Conservation (phyloP, 2,113 vertebrate genomes). For the Saguinus imperator region DNA sequence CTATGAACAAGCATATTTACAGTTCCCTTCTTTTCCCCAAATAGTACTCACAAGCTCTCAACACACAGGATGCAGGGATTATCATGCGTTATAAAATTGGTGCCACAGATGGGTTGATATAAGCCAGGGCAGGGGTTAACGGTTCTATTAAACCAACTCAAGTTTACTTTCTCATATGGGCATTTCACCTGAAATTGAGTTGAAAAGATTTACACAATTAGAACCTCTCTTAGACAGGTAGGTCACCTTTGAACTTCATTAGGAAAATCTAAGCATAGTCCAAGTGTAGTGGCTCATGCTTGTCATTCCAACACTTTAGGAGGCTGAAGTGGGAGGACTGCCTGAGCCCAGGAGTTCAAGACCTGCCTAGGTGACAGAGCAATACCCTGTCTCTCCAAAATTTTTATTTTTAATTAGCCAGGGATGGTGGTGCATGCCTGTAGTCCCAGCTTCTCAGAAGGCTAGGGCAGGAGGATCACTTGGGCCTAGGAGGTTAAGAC, state of each 20-base stretch:
- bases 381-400: too few relatives aligned
- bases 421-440: too few relatives aligned
- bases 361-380: too few relatives aligned
- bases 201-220: neutral
- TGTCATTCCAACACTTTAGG: too few relatives aligned
- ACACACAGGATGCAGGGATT: constrained; percentile 60
- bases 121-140: neutral
- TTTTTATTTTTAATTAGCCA: too few relatives aligned
- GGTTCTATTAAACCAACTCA: constrained; percentile 14
- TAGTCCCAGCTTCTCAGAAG: too few relatives aligned
- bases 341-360: too few relatives aligned
- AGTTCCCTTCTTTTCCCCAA: neutral
- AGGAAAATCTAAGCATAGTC: neutral
- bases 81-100: constrained; percentile 29
- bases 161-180: constrained; percentile 35
- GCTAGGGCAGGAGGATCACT: too few relatives aligned
- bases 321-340: too few relatives aligned
- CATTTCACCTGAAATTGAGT: constrained; percentile 65
- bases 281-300: too few relatives aligned
- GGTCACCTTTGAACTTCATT: neutral
- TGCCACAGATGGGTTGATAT: constrained; percentile 60
- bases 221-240: neutral
- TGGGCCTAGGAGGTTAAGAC: too few relatives aligned
- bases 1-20: neutral
- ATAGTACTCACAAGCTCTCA: constrained; percentile 58